A percentile compares a stretch with the other conserved stretches of the same genome.
Evolutionary conservation across 2,888 invertebrate species (phyloP).

Genomic region (Apoda limacodes): DNA sequence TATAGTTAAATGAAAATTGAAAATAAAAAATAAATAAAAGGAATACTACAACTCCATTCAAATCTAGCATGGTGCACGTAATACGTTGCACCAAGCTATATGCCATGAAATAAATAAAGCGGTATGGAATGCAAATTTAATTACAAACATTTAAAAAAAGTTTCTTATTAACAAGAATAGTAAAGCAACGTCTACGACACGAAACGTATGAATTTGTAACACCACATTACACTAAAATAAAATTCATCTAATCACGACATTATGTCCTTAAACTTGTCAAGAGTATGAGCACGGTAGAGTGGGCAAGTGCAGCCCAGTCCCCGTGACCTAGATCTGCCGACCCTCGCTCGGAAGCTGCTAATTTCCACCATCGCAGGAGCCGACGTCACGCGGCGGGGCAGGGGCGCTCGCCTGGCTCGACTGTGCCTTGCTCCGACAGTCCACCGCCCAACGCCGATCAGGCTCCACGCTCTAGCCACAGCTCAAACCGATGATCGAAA

Average conservation of each 20-base stretch:
- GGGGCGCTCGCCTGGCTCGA: conserved; percentile 34
- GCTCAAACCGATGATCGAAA: conserved; percentile 36
- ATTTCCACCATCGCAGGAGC: conserved; percentile 61
- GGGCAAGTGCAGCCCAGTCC: conserved; percentile 65
- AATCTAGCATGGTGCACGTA: too few species aligned
- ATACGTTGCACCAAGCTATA: too few species aligned
- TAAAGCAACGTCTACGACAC: too few species aligned
- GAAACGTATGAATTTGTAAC: too few species aligned
- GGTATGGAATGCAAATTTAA: too few species aligned
- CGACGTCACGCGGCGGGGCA: conserved; percentile 50
- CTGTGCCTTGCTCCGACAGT: conserved; percentile 50
- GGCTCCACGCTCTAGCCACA: conserved; percentile 42
- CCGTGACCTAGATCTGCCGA: conserved; percentile 67
- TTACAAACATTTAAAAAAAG: conserved; percentile 24
- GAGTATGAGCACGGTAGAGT: conserved; percentile 56
- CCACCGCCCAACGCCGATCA: conserved; percentile 49
- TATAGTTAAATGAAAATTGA: too few species aligned
- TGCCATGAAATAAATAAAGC: too few species aligned
- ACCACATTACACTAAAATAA: too few species aligned
- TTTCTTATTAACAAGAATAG: too few species aligned
- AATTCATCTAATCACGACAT: conserved; percentile 46
- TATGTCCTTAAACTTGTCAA: conserved; percentile 67
- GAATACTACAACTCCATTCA: too few species aligned
- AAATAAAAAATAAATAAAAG: too few species aligned
- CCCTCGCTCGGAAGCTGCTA: conserved; percentile 69